Conservation (phyloP, 1,140 invertebrate genomes). For the Pogonomyrmex barbatus region DNA sequence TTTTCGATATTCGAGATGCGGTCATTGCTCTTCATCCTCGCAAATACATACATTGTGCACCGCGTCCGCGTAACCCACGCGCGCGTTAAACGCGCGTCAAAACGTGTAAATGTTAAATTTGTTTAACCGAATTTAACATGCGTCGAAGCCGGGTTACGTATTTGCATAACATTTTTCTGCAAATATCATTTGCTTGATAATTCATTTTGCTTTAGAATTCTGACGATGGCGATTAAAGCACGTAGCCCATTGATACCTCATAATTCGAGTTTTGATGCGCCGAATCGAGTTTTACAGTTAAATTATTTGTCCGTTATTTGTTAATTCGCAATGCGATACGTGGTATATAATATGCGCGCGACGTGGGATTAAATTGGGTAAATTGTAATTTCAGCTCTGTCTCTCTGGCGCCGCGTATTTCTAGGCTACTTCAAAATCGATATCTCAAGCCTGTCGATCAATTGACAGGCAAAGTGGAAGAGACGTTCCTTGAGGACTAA, state of each 20-base stretch:
- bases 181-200: constrained; percentile 51
- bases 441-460: constrained; percentile 51
- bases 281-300: constrained; percentile 26
- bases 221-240: constrained; percentile 49
- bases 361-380: constrained; percentile 2
- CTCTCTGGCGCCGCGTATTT: neutral
- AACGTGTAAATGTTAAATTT: constrained; percentile 59
- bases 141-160: constrained; percentile 15
- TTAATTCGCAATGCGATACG: constrained; percentile 29
- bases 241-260: neutral
- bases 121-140: constrained; percentile 51
- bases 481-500: constrained; percentile 55
- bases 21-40: constrained; percentile 45
- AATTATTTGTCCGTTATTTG: constrained; percentile 44
- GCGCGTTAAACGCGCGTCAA: constrained; percentile 34
- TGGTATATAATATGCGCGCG: neutral
- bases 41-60: constrained; percentile 30
- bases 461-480: constrained; percentile 55
- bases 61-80: neutral
- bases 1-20: constrained; percentile 45
- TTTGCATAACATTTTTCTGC: constrained; percentile 55
- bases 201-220: constrained; percentile 13
- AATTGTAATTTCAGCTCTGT: constrained; percentile 9
- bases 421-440: constrained; percentile 34
- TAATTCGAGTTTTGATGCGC: constrained; percentile 34